These are phyloP conservation scores for Eucidaris tribuloides DNA, from an alignment of 35 echinoderm and acorn worm species.

Conservation along the genomic window DNA sequence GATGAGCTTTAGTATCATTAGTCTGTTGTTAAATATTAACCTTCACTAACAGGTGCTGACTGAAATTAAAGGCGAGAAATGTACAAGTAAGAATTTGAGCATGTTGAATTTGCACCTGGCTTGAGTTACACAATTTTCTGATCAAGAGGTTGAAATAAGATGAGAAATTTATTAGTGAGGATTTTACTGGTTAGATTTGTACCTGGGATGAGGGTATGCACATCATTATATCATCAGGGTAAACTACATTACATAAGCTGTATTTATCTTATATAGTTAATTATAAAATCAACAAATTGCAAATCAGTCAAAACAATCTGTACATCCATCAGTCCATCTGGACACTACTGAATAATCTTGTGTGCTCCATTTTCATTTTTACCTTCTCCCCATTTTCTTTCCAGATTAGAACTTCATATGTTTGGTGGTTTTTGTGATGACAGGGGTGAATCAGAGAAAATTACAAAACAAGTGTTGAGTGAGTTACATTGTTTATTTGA, in stretches of 20 bases:
- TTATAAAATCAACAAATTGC: background rate
- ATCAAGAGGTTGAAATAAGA: too few relatives aligned
- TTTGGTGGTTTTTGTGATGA: constrained; percentile 44
- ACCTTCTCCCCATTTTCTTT: background rate
- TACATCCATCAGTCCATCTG: background rate
- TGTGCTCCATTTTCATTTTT: background rate
- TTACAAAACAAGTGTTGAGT: constrained; percentile 37
- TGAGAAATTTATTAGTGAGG: too few relatives aligned
- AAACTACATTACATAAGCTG: background rate
- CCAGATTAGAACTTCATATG: constrained; percentile 45
- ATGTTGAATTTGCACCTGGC: too few relatives aligned
- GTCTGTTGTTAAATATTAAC: too few relatives aligned
- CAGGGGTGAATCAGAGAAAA: constrained; percentile 13
- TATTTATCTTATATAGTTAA: background rate
- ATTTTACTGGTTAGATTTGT: too few relatives aligned
- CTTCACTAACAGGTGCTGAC: too few relatives aligned
- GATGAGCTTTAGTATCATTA: too few relatives aligned
- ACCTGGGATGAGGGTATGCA: too few relatives aligned
- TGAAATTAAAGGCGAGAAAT: too few relatives aligned
- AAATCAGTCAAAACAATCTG: background rate
- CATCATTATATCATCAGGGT: background rate
- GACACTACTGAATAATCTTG: background rate
- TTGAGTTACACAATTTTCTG: too few relatives aligned
- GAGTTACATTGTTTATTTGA: constrained; percentile 3
- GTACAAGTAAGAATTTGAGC: too few relatives aligned